Evolutionary conservation across 2,888 invertebrate species (phyloP), one percentile per base, ranked within the genome.

Genomic region (Philereme transversata): DNA sequence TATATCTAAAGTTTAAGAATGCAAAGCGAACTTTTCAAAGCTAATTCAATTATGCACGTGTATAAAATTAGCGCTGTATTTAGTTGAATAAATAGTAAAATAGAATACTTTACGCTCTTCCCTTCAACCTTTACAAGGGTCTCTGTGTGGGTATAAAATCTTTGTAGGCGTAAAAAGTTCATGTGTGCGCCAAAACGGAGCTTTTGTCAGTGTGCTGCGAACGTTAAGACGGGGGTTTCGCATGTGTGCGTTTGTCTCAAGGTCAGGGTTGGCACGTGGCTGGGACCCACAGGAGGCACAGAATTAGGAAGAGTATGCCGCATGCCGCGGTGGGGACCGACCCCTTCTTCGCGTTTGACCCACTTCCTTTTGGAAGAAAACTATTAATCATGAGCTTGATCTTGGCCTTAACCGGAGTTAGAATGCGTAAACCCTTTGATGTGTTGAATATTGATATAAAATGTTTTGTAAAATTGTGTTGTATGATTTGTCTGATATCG

Each of bases 201-300:
- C 22, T n/a, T n/a, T n/a, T n/a, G 22, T 22, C 22, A 22, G 1
- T 22, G 22, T 34, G 22, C 3, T 22, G 22, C 22, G 22, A 22
- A 22, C 22, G 67, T 51, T 54, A 67, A 63, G 64, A 67, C 67
- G 48, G 60, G 58, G 43, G 11, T 46, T 45, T 44, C 41, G 46
- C 10, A n/a, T 58, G 71, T 72, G 67, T 75, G 81, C 74, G 75
- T 74, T 75, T 61, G 79, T 76, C 76, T 79, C 84, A 87, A 88
- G 86, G 87, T 82, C 85, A 86, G 80, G 85, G 83, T 73, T 71
- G 79, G 74, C 84, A 83, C 86, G 86, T 83, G 84, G 73, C 71
- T 67, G 60, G 49, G 38, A 47, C 45, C 47, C 22, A 22, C 22
- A 22, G 22, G 22, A 41, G 45, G 46, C 50, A 51, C 45, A 48